Evolutionary conservation across 2,888 invertebrate genomes (phyloP), one percentile per base, ranked within the genome.

Genomic region (Rhagonycha lutea): DNA sequence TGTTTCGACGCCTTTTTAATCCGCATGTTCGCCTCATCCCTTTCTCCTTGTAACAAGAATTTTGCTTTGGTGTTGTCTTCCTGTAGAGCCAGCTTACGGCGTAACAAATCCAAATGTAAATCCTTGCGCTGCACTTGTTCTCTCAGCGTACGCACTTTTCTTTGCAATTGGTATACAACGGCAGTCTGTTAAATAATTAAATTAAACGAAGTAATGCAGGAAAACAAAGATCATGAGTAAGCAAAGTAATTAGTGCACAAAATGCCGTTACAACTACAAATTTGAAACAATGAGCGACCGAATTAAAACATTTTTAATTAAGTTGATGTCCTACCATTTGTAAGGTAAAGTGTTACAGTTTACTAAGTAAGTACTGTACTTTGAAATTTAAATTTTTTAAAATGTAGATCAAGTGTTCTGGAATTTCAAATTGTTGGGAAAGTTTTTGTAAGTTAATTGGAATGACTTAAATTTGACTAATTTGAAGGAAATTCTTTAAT

Each of bases 71-170:
- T 90, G 73, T 91, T 92, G 81, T 95, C 94, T 86, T 96, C 96
- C 86, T 96, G 94, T 12, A 96, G 90, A 75, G 94, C 93, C 71
- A 98, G 89, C 87, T 98, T 98, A 81, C 97, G 93, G 63, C 97
- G 90, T 68, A 98, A 89, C 76, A 98, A 90, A 87, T 98, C 98
- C 84, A 98, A 89, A 86, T 98, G 98, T 61, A 98, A 90, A 85
- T 98, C 98, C 83, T 97, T 94, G 74, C 97, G 92, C 85, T 97
- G 97, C 29, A 98, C 90, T 86, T 98, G 97, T 85, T 98, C 98
- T 69, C 97, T 91, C 12, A 97, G 88, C 8, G 94, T 94, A 80
- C 96, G 92, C 60, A 96, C 93, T 79, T 97, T 91, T 77, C 97
- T 90, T 88, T 98, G 97, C 61, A 98, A 91, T 85, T 96, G 96